These are phyloP conservation scores for Ophion ventricosus DNA, from an alignment of 2,888 invertebrate genomes.

Conservation along the genomic window DNA sequence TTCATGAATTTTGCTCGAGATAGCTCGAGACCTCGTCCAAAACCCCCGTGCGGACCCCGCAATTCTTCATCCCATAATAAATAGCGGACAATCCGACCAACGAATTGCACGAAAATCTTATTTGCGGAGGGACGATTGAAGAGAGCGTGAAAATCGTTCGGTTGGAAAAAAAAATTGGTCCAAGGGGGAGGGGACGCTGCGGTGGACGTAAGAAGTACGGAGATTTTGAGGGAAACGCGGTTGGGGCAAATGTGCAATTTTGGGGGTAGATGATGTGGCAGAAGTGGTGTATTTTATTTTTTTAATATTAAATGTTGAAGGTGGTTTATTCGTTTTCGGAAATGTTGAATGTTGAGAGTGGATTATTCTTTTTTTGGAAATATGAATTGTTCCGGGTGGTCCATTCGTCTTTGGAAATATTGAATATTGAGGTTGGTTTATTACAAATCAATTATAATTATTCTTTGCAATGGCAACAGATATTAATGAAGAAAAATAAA, in stretches of 20 bases:
- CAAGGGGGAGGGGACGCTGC: neutral
- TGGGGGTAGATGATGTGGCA: too few relatives aligned
- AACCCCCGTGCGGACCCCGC: neutral
- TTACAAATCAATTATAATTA: too few relatives aligned
- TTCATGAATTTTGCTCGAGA: neutral
- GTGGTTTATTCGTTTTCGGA: too few relatives aligned
- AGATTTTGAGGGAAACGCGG: neutral
- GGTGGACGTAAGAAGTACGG: neutral
- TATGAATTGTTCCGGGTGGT: too few relatives aligned
- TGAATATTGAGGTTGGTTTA: too few relatives aligned
- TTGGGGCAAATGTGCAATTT: neutral
- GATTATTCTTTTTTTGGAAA: too few relatives aligned
- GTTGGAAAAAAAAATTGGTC: neutral
- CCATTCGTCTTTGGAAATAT: too few relatives aligned
- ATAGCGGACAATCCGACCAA: constrained; percentile 28
- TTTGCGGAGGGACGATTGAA: neutral
- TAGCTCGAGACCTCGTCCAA: neutral
- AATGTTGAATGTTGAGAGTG: too few relatives aligned
- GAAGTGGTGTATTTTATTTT: too few relatives aligned
- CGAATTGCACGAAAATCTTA: neutral
- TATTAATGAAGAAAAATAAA: too few relatives aligned
- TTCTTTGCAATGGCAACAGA: too few relatives aligned
- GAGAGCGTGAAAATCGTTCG: neutral
- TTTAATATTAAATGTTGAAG: too few relatives aligned
- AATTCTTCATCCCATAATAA: neutral